phyloP scores from a whole-genome alignment of 1,140 invertebrate genomes.

The Cardiocondyla obscurior region DNA sequence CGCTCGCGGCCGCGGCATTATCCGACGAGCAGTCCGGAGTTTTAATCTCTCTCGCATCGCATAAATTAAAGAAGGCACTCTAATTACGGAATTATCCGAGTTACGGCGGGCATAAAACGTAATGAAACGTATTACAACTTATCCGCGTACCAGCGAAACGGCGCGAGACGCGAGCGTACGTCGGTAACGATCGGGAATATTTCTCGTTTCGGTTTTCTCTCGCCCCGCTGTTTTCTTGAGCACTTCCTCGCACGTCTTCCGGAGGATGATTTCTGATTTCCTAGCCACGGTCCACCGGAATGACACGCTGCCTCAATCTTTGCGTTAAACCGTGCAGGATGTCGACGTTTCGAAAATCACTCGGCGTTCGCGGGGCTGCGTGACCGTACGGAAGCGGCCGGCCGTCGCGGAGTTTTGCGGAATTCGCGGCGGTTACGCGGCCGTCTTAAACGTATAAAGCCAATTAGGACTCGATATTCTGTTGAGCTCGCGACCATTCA shows the following conservation, averaged over 20 bases:
- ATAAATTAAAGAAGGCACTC: background rate
- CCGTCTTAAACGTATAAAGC: background rate
- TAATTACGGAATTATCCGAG: slow-evolving; percentile 5
- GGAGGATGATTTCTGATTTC: slow-evolving; percentile 40
- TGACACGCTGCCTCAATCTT: slow-evolving; percentile 30
- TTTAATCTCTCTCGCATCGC: background rate
- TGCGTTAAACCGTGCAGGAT: slow-evolving; percentile 13
- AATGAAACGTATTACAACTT: slow-evolving; percentile 36
- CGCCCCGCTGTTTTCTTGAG: background rate
- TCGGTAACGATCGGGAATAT: background rate
- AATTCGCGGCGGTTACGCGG: background rate
- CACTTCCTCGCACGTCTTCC: slow-evolving; percentile 9
- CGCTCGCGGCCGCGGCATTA: background rate
- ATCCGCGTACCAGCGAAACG: background rate
- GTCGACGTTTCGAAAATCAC: slow-evolving; percentile 20
- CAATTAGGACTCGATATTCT: slow-evolving; percentile 21
- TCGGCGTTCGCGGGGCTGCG: slow-evolving; percentile 1
- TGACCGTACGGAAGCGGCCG: background rate
- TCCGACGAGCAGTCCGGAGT: background rate
- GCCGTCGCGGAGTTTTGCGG: background rate
- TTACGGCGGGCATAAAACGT: slow-evolving; percentile 17
- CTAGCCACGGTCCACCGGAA: slow-evolving; percentile 12
- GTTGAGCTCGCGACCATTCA: background rate
- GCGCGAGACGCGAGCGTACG: background rate
- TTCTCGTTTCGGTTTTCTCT: background rate